Evolutionary conservation across 1,140 invertebrate genomes (phyloP), one percentile per base, ranked within the genome.

Genomic region (Apis dorsata): DNA sequence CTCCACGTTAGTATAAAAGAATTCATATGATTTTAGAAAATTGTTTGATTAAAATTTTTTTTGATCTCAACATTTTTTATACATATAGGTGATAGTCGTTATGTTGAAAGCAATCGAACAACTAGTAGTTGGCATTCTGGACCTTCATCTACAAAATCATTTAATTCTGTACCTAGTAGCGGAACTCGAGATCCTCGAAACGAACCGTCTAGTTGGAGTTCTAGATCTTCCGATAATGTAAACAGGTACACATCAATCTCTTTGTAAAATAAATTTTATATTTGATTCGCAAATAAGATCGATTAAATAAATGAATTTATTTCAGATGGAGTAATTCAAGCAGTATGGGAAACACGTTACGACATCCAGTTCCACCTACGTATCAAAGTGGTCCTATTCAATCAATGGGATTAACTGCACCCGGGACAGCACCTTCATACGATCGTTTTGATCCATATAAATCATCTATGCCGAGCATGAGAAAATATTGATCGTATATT

Each of bases 371-470:
- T 49, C 92, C 93, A 73, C 92, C 93, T 24, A 91, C 93, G 28
- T 94, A 94, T 81, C 93, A 94, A 85, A 91, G 93, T 68, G 91
- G 93, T 10, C 92, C 92, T 44, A 91, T 93, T 53, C 93, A 91
- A 66, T 93, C 93, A 7, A 91, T 93, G 85, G 91, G 91, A 77
- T 87, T 94, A 76, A 79, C 93, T 15, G 91, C 91, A 60, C 93
- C 93, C 15, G 93, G 92, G 53, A 92, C 92, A 44, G 86, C 86
- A 12, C 91, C 91, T 44, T 93, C 93, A 0, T 94, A 94, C 75
- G 92, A 93, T 75, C 91, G 93, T 71, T 94, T 93, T 77, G 93
- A 94, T 66, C 92, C 93, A 8, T 94, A 94, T 85, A 94, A 94
- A 83, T 90, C 90, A 34, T 91, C 93, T n/a, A 92, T 94, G 88